phyloP scores from a whole-genome alignment of 2,888 invertebrate species.

The Eupsilia transversa region DNA sequence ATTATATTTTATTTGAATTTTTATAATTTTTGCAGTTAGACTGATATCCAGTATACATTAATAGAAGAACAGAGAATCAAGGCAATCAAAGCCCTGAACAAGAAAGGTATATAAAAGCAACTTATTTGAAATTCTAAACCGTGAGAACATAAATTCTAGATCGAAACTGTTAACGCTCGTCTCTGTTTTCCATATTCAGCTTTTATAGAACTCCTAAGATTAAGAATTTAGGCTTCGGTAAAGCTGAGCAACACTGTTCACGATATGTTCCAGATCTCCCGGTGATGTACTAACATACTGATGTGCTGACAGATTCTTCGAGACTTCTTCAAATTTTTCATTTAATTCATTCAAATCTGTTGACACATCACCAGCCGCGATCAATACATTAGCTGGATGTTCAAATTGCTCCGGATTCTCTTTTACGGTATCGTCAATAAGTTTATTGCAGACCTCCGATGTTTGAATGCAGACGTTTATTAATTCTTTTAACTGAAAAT shows the following conservation, averaged over 20 bases:
- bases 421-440: background rate
- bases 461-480: background rate
- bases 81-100: background rate
- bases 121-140: background rate
- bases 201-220: background rate
- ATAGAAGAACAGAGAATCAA: background rate
- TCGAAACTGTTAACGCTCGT: background rate
- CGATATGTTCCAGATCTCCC: background rate
- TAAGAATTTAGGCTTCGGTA: background rate
- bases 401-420: background rate
- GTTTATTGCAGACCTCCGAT: background rate
- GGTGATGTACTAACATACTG: slow-evolving; percentile 3
- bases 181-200: background rate
- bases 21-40: background rate
- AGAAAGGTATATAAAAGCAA: background rate
- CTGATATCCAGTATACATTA: background rate
- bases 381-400: background rate
- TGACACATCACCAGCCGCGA: background rate
- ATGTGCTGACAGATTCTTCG: background rate
- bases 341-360: background rate
- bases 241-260: background rate
- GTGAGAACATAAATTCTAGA: background rate
- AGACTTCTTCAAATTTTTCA: background rate
- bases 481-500: background rate
- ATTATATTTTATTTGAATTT: background rate